phyloP scores from a whole-genome alignment of 2,888 invertebrate genomes.

The Ypsolopha sequella region DNA sequence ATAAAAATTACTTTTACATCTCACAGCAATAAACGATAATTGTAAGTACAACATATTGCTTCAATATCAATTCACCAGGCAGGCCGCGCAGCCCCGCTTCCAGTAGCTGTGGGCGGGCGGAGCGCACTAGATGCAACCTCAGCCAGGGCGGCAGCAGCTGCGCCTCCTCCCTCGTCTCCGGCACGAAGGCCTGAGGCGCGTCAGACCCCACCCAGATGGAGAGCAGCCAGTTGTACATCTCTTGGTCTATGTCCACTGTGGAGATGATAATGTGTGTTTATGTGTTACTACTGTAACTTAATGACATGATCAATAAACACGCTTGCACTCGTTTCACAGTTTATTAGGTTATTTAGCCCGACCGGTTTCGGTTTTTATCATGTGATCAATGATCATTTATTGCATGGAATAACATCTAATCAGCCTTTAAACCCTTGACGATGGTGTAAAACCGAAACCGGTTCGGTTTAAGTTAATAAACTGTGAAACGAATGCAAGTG shows the following conservation, averaged over 20 bases:
- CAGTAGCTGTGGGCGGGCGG: conserved; percentile 83
- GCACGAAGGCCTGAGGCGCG: conserved; percentile 81
- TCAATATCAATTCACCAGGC: conserved; percentile 40
- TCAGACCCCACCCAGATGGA: conserved; percentile 82
- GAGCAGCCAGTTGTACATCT: conserved; percentile 76
- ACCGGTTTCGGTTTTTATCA: background rate
- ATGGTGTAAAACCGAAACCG: background rate
- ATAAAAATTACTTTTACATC: too few species aligned
- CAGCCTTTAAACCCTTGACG: too few species aligned
- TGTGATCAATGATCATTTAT: background rate
- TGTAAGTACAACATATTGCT: too few species aligned
- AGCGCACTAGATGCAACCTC: conserved; percentile 89
- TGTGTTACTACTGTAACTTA: background rate
- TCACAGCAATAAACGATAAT: too few species aligned
- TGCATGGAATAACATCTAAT: too few species aligned
- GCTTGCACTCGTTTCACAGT: background rate
- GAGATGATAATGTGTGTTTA: background rate
- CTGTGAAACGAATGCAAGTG: too few species aligned
- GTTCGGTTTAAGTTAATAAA: background rate
- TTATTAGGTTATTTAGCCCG: background rate
- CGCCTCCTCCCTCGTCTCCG: conserved; percentile 82
- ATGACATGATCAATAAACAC: background rate
- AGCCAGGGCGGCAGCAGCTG: conserved; percentile 93
- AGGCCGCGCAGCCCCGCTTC: conserved; percentile 89
- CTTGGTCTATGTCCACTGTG: conserved; percentile 56